Conservation (phyloP, 2,888 invertebrate species). For the Elegia similella region DNA sequence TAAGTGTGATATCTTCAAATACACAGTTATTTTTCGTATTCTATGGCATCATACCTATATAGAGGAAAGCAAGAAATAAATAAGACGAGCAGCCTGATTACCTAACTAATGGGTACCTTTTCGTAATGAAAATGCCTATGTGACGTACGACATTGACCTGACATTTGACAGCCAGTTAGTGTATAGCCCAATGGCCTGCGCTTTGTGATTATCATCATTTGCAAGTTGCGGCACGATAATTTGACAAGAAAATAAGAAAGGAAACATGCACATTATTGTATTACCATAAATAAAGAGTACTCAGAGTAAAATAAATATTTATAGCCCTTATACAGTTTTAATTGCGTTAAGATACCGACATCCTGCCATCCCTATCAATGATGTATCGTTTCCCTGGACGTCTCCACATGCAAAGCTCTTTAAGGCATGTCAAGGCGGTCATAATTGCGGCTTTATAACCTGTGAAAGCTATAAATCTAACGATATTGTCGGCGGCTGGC, state of each 20-base stretch:
- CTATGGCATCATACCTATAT: no score
- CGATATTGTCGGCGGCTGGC: conserved; percentile 53
- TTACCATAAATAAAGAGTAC: neutral
- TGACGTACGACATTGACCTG: no score
- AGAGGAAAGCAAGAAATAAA: no score
- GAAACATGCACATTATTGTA: neutral
- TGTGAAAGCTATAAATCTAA: conserved; percentile 71
- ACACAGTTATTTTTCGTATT: no score
- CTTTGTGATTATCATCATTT: no score
- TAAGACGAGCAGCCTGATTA: no score
- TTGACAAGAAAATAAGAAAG: neutral
- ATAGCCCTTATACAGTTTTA: conserved; percentile 25
- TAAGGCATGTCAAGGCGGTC: conserved; percentile 32
- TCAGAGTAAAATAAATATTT: neutral
- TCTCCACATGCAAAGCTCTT: conserved; percentile 16
- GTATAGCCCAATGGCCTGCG: no score
- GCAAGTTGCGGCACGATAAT: neutral
- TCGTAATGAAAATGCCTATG: no score
- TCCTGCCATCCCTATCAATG: conserved; percentile 9
- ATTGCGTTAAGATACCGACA: conserved; percentile 21
- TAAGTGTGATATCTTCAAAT: no score
- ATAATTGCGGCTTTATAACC: conserved; percentile 64
- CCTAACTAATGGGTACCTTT: no score
- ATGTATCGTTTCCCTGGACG: conserved; percentile 1
- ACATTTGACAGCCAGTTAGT: no score